Percentiles rank a stretch among this genome's conserved stretches.
These are phyloP conservation scores for Campylomormyrus tamandua DNA, from an alignment of 2,113 vertebrate genomes.

Conservation along the genomic window DNA sequence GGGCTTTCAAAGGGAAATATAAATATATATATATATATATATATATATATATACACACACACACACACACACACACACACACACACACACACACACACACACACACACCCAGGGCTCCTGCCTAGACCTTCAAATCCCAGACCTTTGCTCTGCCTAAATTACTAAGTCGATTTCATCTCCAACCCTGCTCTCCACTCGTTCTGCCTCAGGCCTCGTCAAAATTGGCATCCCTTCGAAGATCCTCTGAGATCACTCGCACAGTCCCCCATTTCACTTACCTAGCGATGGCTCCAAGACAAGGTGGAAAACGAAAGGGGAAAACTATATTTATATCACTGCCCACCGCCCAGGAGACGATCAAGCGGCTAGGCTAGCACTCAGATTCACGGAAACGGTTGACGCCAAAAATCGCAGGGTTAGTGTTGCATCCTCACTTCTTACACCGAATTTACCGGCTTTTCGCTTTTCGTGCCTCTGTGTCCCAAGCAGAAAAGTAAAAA, in stretches of 20 bases:
- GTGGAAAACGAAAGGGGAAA: slow-evolving; percentile 21
- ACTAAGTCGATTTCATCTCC: slow-evolving; percentile 11
- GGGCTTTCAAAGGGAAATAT: background rate
- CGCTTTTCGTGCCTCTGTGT: background rate
- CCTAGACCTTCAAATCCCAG: background rate
- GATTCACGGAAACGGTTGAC: background rate
- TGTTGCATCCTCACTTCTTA: background rate
- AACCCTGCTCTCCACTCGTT: slow-evolving; percentile 22
- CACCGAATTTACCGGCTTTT: background rate
- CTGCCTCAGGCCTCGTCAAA: slow-evolving; percentile 42
- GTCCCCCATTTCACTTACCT: slow-evolving; percentile 49
- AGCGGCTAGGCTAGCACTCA: background rate
- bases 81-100: too few relatives aligned
- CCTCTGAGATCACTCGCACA: slow-evolving; percentile 38
- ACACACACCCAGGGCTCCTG: background rate
- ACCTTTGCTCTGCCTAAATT: slow-evolving; percentile 7
- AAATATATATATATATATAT: background rate
- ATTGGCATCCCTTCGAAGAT: slow-evolving; percentile 44
- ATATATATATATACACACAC: too few relatives aligned
- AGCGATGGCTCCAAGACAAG: slow-evolving; percentile 36
- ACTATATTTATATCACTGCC: background rate
- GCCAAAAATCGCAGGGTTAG: background rate
- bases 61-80: too few relatives aligned
- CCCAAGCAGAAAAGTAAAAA: background rate
- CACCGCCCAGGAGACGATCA: background rate